Base-by-base conservation (phyloP, 2,888 invertebrate genomes). In the Mayetiola destructor region DNA sequence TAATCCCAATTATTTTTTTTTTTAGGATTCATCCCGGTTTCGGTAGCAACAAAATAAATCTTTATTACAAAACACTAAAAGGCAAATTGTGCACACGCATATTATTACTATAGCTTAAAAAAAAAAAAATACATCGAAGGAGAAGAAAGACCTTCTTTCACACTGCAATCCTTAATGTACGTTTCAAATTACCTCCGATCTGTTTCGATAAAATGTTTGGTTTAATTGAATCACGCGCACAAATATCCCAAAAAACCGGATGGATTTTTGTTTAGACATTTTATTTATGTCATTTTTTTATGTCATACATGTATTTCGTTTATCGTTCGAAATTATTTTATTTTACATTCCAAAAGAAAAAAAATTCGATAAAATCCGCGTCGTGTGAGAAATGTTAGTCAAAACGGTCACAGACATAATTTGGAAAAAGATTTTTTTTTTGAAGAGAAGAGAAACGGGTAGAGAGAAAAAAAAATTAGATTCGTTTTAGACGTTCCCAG, bases 401-500 rank as follows among this genome's bases (percentile, higher is more conserved):
- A 32, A 32, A 9, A 27, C 48, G 48, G 48, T 48, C 48, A 48
- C 48, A 48, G 48, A 48, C 48, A 48, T 48, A 48, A 27, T n/a
- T 32, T 23, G 10, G 14, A n/a, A n/a, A n/a, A n/a, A n/a, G n/a
- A n/a, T n/a, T n/a, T 48, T 2, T 27, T 27, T 48, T 48, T 48
- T 27, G 48, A 48, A 48, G 27, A 32, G 12, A 48, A 48, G n/a
- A 27, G 27, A 27, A 16, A 48, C n/a, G n/a, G 27, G 3, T 30
- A 59, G 57, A 60, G 60, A 61, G 53, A 61, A 56, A 60, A 60
- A 58, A 58, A 61, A 66, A 70, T 73, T 72, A 72, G 69, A 70
- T 70, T 69, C 70, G 66, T 65, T 71, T 71, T 64, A 72, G 68
- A 63, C 67, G 68, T 64, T 72, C 67, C 69, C 71, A 71, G 64